phyloP scores from a whole-genome alignment of 2,113 vertebrate species.

The Ochotona curzoniae region DNA sequence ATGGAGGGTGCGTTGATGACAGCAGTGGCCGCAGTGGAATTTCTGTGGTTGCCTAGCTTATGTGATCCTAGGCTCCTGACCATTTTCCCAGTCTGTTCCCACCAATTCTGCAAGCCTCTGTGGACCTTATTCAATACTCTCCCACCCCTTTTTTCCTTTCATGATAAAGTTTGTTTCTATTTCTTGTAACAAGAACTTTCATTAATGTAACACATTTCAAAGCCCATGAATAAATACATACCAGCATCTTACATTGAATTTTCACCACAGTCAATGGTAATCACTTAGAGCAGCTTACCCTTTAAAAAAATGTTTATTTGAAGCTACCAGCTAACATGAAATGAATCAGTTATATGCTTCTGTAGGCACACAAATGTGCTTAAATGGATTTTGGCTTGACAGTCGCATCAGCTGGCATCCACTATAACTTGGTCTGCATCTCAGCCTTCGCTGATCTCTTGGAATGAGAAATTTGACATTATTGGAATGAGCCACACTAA shows the following conservation, averaged over 20 bases:
- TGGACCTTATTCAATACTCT: background rate
- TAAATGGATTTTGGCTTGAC: background rate
- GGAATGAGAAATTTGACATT: constrained; percentile 58
- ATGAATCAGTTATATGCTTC: background rate
- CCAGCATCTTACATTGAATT: background rate
- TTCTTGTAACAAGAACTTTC: constrained; percentile 32
- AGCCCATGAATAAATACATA: background rate
- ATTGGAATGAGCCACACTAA: constrained; percentile 40
- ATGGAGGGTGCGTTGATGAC: no score
- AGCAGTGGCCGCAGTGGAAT: background rate
- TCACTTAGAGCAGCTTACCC: background rate
- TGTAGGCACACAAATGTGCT: background rate
- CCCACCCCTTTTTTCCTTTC: background rate
- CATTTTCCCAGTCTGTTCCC: background rate
- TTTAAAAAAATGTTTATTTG: constrained; percentile 18
- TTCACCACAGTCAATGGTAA: background rate
- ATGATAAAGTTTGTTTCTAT: background rate
- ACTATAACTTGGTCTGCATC: background rate
- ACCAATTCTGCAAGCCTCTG: background rate
- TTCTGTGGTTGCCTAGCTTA: background rate
- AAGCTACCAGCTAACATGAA: background rate
- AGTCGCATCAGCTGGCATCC: constrained; percentile 39
- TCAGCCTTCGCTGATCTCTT: constrained; percentile 3
- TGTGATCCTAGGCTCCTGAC: background rate
- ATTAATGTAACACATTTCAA: background rate